Conservation (phyloP, 2,797 vertebrate genomes). For the Numenius phaeopus region DNA sequence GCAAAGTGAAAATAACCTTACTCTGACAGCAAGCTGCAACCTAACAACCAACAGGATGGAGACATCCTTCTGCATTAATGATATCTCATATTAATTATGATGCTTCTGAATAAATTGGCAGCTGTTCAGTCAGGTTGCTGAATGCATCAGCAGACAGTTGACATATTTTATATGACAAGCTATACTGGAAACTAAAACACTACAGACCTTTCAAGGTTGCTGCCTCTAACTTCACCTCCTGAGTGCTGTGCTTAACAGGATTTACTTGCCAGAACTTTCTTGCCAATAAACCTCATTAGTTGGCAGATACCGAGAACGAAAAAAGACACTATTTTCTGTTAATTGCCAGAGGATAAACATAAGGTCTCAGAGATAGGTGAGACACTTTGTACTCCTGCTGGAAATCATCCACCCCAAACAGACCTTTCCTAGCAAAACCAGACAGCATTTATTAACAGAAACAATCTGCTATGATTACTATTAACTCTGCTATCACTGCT, state of each 20-base stretch:
- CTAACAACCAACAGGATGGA: neutral
- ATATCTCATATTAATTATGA: neutral
- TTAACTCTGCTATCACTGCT: neutral
- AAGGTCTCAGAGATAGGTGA: neutral
- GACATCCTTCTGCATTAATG: neutral
- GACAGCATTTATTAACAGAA: neutral
- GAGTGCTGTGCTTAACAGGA: neutral
- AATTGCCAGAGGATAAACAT: constrained; percentile 25
- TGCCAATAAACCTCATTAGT: constrained; percentile 41
- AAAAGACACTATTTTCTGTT: neutral
- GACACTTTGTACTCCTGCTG: neutral
- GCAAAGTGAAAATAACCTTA: neutral
- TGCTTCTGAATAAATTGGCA: neutral
- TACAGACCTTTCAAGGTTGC: neutral
- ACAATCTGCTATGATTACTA: neutral
- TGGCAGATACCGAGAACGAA: neutral
- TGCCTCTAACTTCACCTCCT: neutral
- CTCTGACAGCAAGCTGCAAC: neutral
- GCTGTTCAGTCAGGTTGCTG: constrained; percentile 15
- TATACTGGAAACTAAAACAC: neutral
- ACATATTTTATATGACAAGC: constrained; percentile 20
- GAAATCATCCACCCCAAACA: neutral
- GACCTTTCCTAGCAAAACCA: neutral
- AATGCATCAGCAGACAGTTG: constrained; percentile 7
- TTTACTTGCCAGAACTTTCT: constrained; percentile 21